Conservation (phyloP, 1,140 invertebrate species). For the Galleria mellonella region DNA sequence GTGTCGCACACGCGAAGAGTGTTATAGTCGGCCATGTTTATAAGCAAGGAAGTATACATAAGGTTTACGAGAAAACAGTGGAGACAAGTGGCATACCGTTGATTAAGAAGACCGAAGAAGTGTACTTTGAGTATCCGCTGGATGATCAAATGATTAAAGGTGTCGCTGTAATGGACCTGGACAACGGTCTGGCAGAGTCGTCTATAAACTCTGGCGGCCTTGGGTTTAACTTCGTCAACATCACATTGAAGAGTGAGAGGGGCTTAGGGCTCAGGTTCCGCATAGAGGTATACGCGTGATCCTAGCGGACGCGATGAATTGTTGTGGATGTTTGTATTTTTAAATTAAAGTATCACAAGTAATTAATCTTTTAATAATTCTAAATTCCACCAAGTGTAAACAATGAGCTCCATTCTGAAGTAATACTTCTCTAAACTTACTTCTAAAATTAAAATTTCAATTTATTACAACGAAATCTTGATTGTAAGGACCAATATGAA, state of each 20-base stretch:
- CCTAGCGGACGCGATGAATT: too few relatives aligned
- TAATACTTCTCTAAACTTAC: too few relatives aligned
- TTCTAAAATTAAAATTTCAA: too few relatives aligned
- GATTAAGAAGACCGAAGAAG: slow-evolving; percentile 14
- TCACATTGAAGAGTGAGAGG: slow-evolving; percentile 44
- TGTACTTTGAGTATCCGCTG: slow-evolving; percentile 23
- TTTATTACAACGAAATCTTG: too few relatives aligned
- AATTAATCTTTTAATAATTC: too few relatives aligned
- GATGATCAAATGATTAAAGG: slow-evolving; percentile 32
- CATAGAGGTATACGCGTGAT: slow-evolving; percentile 37
- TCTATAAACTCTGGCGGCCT: slow-evolving; percentile 35
- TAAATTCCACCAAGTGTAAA: too few relatives aligned
- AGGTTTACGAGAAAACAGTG: slow-evolving; percentile 12
- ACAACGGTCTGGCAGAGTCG: slow-evolving; percentile 15
- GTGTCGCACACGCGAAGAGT: slow-evolving; percentile 18
- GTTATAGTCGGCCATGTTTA: slow-evolving; percentile 17
- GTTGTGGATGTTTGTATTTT: too few relatives aligned
- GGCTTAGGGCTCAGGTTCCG: slow-evolving; percentile 41
- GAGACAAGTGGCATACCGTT: slow-evolving; percentile 12
- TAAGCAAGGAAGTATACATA: slow-evolving; percentile 9
- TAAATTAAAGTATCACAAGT: too few relatives aligned
- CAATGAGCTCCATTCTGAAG: too few relatives aligned
- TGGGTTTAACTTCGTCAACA: slow-evolving; percentile 29
- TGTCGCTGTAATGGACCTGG: slow-evolving; percentile 21
- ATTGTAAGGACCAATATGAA: too few relatives aligned